These are phyloP conservation scores for Rhingia rostrata DNA, from an alignment of 2,888 invertebrate genomes.

Conservation along the genomic window DNA sequence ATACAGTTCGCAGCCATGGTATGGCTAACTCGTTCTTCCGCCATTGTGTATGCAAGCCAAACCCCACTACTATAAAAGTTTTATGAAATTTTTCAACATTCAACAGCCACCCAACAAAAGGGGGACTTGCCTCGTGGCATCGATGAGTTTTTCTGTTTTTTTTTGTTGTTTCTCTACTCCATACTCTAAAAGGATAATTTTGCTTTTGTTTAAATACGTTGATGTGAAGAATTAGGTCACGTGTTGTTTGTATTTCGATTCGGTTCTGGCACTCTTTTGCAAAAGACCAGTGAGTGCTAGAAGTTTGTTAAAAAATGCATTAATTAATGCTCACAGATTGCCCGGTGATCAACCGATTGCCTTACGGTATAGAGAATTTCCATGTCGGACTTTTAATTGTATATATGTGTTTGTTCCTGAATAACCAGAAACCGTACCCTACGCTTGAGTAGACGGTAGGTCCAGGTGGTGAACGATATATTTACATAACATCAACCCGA, in stretches of 20 bases:
- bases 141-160: background rate
- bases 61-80: constrained; percentile 26
- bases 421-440: no score
- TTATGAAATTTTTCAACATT: constrained; percentile 50
- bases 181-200: constrained; percentile 13
- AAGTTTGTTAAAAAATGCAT: constrained; percentile 32
- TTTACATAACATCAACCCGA: no score
- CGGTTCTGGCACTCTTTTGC: background rate
- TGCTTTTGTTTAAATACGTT: constrained; percentile 20
- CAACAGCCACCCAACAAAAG: background rate
- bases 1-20: background rate
- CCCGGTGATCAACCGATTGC: constrained; percentile 32
- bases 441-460: no score
- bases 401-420: no score
- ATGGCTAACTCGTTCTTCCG: background rate
- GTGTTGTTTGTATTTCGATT: constrained; percentile 10
- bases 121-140: background rate
- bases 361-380: background rate
- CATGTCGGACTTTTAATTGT: no score
- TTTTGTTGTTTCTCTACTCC: background rate
- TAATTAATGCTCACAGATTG: constrained; percentile 40
- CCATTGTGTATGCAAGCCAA: constrained; percentile 7
- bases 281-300: constrained; percentile 16
- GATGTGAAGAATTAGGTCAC: constrained; percentile 16
- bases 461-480: no score